Conservation (phyloP, 2,797 vertebrate genomes). For the Sebastes nivosus region DNA sequence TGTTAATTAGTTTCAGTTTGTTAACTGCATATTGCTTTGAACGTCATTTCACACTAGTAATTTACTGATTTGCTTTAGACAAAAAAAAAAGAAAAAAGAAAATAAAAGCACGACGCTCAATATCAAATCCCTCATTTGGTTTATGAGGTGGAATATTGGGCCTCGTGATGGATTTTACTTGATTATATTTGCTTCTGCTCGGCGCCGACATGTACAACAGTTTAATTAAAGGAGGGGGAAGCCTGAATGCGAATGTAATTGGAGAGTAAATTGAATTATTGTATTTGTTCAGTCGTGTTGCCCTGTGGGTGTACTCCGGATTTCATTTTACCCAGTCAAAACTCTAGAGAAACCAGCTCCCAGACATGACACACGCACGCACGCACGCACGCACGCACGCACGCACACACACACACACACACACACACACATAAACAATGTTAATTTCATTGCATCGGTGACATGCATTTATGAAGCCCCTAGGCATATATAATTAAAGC, state of each 20-base stretch:
- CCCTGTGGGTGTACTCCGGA: slow-evolving; percentile 71
- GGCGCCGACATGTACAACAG: slow-evolving; percentile 55
- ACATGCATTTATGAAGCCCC: slow-evolving; percentile 73
- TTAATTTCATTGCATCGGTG: slow-evolving; percentile 67
- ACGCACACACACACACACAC: not conserved
- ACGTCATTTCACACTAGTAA: slow-evolving; percentile 67
- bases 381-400: too few species aligned
- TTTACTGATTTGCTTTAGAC: slow-evolving; percentile 63
- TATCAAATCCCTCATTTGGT: slow-evolving; percentile 57
- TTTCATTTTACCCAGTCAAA: slow-evolving; percentile 66
- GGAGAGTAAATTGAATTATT: slow-evolving; percentile 81
- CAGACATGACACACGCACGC: slow-evolving; percentile 61
- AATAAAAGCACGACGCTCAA: slow-evolving; percentile 42
- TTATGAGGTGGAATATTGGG: slow-evolving; percentile 70
- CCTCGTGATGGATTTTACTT: slow-evolving; percentile 74
- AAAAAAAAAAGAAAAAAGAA: not conserved
- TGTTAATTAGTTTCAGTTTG: slow-evolving; percentile 66
- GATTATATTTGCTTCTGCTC: slow-evolving; percentile 70
- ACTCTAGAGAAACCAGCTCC: slow-evolving; percentile 68
- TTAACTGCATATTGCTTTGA: slow-evolving; percentile 60
- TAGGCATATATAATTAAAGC: slow-evolving; percentile 68
- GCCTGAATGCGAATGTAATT: slow-evolving; percentile 71
- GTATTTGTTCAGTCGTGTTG: slow-evolving; percentile 74
- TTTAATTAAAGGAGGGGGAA: slow-evolving; percentile 79
- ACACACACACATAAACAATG: slow-evolving; percentile 64